Percentiles rank a stretch among this genome's conserved stretches.
Conservation (phyloP, 2,888 invertebrate species). For the Ptilodon capucinus region DNA sequence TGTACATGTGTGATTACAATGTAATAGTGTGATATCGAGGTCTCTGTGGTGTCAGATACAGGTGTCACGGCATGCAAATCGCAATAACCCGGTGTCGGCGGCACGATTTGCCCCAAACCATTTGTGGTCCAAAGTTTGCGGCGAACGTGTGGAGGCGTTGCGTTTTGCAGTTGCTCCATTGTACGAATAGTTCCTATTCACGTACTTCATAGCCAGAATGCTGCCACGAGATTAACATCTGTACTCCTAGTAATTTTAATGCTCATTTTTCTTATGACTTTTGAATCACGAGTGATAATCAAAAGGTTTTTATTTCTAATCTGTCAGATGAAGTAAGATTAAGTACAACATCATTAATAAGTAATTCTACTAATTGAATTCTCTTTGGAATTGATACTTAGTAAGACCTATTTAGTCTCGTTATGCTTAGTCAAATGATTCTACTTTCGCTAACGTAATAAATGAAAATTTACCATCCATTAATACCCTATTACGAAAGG, state of each 20-base stretch:
- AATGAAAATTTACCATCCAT: no score
- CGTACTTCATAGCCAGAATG: background rate
- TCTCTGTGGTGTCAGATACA: slow-evolving; percentile 58
- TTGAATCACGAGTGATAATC: background rate
- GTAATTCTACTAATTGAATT: slow-evolving; percentile 24
- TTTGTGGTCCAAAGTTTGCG: slow-evolving; percentile 41
- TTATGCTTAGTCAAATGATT: slow-evolving; percentile 24
- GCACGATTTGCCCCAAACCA: slow-evolving; percentile 45
- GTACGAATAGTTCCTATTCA: slow-evolving; percentile 10
- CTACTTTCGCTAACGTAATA: no score
- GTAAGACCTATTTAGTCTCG: slow-evolving; percentile 28
- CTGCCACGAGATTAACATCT: no score
- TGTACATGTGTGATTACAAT: slow-evolving; percentile 40
- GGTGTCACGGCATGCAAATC: slow-evolving; percentile 57
- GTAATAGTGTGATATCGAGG: slow-evolving; percentile 51
- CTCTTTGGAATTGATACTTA: slow-evolving; percentile 25
- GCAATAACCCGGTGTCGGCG: slow-evolving; percentile 52
- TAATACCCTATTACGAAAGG: no score
- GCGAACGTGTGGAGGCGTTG: slow-evolving; percentile 20
- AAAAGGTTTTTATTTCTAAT: background rate
- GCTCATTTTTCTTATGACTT: background rate
- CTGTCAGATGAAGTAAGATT: background rate
- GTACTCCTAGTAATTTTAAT: no score
- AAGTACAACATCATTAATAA: slow-evolving; percentile 7
- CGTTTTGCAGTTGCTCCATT: slow-evolving; percentile 9